phyloP scores from a whole-genome alignment of 1,140 invertebrate species.

The Lepidurus arcticus region DNA sequence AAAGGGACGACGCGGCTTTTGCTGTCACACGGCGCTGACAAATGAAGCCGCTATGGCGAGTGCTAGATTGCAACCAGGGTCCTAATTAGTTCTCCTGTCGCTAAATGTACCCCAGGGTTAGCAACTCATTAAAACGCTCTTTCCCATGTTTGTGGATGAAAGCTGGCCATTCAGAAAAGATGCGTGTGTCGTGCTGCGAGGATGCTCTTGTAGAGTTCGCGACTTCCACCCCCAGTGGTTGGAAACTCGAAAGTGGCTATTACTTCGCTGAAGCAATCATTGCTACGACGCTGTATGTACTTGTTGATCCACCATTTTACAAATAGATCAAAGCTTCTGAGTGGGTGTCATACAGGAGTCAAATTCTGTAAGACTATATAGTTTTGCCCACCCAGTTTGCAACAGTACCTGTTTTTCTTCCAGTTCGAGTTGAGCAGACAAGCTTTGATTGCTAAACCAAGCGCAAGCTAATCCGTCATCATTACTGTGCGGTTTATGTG shows the following conservation, averaged over 20 bases:
- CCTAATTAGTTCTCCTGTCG: constrained; percentile 19
- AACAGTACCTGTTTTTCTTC: constrained; percentile 19
- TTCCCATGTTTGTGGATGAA: constrained; percentile 1
- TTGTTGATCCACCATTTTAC: neutral
- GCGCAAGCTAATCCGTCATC: constrained; percentile 20
- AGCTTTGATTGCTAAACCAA: constrained; percentile 22
- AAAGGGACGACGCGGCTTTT: constrained; percentile 1
- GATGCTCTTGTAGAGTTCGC: neutral
- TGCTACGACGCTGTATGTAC: neutral
- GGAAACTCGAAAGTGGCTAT: neutral
- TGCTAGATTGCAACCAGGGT: constrained; percentile 12
- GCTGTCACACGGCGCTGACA: constrained; percentile 20
- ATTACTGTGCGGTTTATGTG: constrained; percentile 21
- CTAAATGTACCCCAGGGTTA: constrained; percentile 18
- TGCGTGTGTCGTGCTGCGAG: neutral
- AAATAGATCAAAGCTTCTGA: neutral
- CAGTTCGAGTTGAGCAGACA: constrained; percentile 11
- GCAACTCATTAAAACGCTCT: constrained; percentile 11
- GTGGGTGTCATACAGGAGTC: neutral
- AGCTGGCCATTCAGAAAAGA: neutral
- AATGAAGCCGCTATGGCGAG: constrained; percentile 8
- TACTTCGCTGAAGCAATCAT: neutral
- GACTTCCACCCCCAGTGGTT: neutral
- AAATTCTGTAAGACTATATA: neutral
- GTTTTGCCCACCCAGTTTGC: constrained; percentile 8